Percentiles rank a stretch among this genome's conserved stretches.
Evolutionary conservation across 2,113 vertebrate species (phyloP).

Genomic region (Syrmaticus mikado): DNA sequence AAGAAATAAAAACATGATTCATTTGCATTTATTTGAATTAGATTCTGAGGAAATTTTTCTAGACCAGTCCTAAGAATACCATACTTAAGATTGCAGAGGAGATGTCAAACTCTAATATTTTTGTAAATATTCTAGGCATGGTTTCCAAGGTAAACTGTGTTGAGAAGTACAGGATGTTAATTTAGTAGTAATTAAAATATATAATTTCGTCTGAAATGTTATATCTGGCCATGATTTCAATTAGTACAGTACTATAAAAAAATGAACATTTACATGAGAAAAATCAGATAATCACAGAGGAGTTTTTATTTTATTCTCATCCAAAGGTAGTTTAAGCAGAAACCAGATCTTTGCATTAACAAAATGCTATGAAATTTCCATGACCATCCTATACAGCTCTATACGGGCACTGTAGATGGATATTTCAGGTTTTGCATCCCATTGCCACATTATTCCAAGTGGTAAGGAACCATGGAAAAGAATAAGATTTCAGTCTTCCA

Average conservation of each 20-base stretch:
- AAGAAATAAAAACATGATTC: background rate
- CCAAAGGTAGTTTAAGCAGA: background rate
- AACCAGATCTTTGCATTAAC: accelerated
- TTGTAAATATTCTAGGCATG: background rate
- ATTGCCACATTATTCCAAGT: background rate
- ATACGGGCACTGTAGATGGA: background rate
- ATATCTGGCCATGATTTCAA: background rate
- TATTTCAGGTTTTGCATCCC: background rate
- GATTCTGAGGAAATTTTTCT: conserved; percentile 18
- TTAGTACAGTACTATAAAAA: background rate
- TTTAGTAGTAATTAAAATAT: background rate
- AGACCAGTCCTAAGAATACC: background rate
- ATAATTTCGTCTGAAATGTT: background rate
- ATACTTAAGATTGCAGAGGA: background rate
- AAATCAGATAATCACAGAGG: background rate
- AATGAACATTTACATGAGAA: background rate
- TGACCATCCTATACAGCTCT: background rate
- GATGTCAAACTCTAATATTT: background rate
- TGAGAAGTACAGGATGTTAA: background rate
- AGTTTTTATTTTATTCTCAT: background rate
- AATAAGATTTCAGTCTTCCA: background rate
- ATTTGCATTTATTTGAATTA: background rate
- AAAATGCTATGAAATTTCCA: background rate
- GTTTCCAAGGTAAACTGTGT: background rate
- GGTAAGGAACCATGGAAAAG: background rate